phyloP scores from a whole-genome alignment of 2,888 invertebrate genomes.

The Limnephilus marmoratus region DNA sequence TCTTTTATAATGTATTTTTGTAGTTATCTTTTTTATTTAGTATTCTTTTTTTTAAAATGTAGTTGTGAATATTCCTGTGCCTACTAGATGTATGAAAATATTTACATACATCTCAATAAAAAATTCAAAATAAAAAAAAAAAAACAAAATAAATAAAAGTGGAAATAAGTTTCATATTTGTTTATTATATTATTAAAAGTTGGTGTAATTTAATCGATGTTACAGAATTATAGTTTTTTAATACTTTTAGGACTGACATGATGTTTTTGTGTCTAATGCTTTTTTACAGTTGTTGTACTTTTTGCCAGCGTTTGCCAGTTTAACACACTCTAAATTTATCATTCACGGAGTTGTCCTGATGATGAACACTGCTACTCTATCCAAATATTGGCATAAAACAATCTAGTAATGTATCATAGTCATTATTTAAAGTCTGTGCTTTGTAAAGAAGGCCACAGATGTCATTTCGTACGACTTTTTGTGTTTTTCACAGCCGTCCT shows the following conservation, averaged over 20 bases:
- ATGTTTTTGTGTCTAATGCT: background rate
- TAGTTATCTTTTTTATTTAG: too few species aligned
- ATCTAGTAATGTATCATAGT: background rate
- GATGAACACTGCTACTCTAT: background rate
- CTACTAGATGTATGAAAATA: too few species aligned
- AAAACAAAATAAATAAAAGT: too few species aligned
- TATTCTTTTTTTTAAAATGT: too few species aligned
- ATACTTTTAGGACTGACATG: background rate
- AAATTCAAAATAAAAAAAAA: too few species aligned
- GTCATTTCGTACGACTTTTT: slow-evolving; percentile 47
- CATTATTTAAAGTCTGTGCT: background rate
- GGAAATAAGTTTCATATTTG: too few species aligned
- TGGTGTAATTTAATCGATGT: too few species aligned
- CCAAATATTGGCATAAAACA: background rate
- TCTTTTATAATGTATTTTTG: too few species aligned
- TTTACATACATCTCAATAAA: too few species aligned
- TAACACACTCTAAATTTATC: background rate
- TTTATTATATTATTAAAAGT: too few species aligned
- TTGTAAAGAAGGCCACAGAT: slow-evolving; percentile 52
- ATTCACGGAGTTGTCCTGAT: background rate
- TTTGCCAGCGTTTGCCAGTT: background rate
- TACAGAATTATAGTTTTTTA: too few species aligned
- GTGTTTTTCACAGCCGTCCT: slow-evolving; percentile 31
- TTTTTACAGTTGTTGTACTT: background rate
- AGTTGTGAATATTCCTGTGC: too few species aligned